phyloP scores from a whole-genome alignment of 2,113 vertebrate species.

The Geococcyx californianus region DNA sequence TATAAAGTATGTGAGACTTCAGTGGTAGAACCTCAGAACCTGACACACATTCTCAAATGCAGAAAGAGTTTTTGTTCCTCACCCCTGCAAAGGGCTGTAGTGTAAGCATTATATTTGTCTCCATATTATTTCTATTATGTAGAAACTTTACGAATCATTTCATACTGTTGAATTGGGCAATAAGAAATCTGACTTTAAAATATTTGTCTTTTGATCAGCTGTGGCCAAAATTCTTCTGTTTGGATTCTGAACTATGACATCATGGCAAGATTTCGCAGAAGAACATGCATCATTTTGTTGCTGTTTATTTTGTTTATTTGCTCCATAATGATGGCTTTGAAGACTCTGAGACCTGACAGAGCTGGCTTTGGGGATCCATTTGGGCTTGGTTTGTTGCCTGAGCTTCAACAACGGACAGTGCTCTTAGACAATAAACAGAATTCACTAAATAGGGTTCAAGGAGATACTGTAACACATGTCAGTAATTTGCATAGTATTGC shows the following conservation, averaged over 20 bases:
- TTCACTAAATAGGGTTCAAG: conserved; percentile 29
- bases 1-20: neutral
- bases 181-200: conserved; percentile 49
- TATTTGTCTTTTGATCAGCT: conserved; percentile 68
- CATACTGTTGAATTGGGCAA: neutral
- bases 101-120: neutral
- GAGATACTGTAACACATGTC: conserved; percentile 51
- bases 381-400: conserved; percentile 77
- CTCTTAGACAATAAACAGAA: conserved; percentile 45
- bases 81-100: neutral
- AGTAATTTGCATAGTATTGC: conserved; percentile 38
- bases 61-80: neutral
- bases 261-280: conserved; percentile 93
- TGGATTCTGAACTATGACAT: conserved; percentile 78
- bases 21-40: neutral
- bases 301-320: conserved; percentile 86
- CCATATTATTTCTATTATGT: neutral
- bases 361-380: conserved; percentile 77
- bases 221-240: conserved; percentile 35
- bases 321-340: conserved; percentile 86
- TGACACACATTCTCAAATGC: neutral
- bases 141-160: neutral
- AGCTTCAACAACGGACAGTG: conserved; percentile 64
- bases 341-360: conserved; percentile 83
- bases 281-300: conserved; percentile 82